Conservation (phyloP, 2,888 invertebrate genomes). For the Smittia sp. region DNA sequence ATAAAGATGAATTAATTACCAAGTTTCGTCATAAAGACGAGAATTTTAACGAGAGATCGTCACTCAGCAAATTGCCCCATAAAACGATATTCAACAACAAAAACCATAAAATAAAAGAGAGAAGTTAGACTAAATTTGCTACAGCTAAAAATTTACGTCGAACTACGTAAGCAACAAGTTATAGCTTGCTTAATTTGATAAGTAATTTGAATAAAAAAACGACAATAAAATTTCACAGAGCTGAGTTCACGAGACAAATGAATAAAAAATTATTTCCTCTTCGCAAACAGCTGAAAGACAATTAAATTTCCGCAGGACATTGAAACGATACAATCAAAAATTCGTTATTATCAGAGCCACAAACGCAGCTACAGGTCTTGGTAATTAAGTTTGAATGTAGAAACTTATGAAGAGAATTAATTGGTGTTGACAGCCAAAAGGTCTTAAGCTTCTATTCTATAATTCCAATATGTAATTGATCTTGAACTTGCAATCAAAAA, state of each 20-base stretch:
- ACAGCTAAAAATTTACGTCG: background rate
- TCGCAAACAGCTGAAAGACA: too few species aligned
- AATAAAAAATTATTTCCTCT: background rate
- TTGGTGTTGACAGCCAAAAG: background rate
- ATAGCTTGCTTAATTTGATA: constrained; percentile 21
- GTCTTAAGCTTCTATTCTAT: too few species aligned
- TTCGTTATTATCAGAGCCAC: too few species aligned
- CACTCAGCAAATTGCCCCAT: background rate
- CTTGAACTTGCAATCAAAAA: too few species aligned
- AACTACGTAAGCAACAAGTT: constrained; percentile 37
- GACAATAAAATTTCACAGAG: background rate
- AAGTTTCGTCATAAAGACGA: background rate
- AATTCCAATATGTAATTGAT: too few species aligned
- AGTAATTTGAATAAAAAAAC: constrained; percentile 31
- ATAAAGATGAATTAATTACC: constrained; percentile 29
- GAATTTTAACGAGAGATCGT: constrained; percentile 6
- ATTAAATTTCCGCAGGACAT: background rate
- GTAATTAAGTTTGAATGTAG: constrained; percentile 1
- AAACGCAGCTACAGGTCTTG: too few species aligned
- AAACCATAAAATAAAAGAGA: background rate
- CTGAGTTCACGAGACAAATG: background rate
- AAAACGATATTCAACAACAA: background rate
- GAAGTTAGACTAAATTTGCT: background rate
- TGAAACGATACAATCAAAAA: constrained; percentile 19
- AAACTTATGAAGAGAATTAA: background rate